A percentile compares a stretch with the other conserved stretches of the same genome.
Conservation (phyloP, 2,113 vertebrate genomes). For the Charadrius vociferus region DNA sequence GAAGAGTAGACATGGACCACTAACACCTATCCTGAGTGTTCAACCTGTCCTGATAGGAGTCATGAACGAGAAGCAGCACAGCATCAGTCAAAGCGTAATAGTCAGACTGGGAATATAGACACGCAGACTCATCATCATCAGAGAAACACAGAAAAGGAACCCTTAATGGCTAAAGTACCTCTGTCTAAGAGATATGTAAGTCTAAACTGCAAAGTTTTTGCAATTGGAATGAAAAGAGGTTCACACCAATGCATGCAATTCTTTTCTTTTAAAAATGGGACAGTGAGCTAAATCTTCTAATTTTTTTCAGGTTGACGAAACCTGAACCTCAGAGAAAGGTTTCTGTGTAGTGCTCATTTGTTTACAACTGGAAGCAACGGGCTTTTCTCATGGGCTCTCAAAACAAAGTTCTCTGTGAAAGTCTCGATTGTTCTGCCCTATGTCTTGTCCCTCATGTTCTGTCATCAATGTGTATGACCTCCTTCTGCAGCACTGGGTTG, state of each 20-base stretch:
- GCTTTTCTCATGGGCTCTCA: neutral
- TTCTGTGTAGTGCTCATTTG: neutral
- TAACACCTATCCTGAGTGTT: neutral
- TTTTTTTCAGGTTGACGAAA: neutral
- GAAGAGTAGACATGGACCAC: neutral
- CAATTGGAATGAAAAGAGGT: neutral
- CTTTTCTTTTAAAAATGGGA: neutral
- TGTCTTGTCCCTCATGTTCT: neutral
- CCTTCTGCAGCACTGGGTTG: neutral
- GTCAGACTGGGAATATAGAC: neutral
- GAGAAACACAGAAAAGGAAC: neutral
- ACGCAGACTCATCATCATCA: neutral
- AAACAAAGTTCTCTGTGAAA: neutral
- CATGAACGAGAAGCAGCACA: neutral
- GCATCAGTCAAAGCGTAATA: neutral
- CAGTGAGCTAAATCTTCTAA: neutral
- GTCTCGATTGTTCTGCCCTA: neutral
- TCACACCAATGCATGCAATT: fast-evolving
- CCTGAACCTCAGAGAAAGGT: neutral
- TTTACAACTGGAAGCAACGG: neutral
- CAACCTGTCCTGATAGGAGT: neutral
- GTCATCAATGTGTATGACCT: neutral
- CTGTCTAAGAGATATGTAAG: neutral
- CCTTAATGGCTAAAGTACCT: neutral
- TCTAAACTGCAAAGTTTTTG: neutral